phyloP scores from a whole-genome alignment of 2,888 invertebrate genomes.

The Microctonus brassicae region DNA sequence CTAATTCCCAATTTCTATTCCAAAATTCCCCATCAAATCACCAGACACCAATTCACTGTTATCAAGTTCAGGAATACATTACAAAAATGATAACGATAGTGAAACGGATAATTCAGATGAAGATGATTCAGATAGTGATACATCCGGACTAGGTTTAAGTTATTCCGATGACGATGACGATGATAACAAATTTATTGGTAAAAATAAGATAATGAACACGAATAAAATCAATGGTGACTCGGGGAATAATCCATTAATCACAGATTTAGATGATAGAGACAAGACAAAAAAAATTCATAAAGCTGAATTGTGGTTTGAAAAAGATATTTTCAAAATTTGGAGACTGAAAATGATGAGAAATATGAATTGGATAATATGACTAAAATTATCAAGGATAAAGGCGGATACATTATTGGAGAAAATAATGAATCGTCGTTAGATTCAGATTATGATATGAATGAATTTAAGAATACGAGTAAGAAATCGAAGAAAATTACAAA shows the following conservation, averaged over 20 bases:
- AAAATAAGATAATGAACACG: conserved; percentile 56
- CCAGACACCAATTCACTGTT: too few relatives aligned
- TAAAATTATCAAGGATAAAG: conserved; percentile 80
- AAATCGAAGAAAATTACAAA: conserved; percentile 42
- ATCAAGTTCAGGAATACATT: conserved; percentile 80
- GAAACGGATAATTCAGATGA: conserved; percentile 41
- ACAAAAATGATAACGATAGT: conserved; percentile 69
- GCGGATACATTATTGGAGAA: conserved; percentile 60
- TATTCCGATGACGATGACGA: conserved; percentile 75
- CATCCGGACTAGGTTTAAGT: conserved; percentile 71
- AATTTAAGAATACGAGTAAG: conserved; percentile 42
- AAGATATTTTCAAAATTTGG: conserved; percentile 85
- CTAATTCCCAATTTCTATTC: too few relatives aligned
- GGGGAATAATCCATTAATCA: conserved; percentile 76
- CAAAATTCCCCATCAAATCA: too few relatives aligned
- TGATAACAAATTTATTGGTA: conserved; percentile 55
- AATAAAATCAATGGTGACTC: conserved; percentile 40
- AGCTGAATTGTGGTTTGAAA: conserved; percentile 90
- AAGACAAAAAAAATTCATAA: conserved; percentile 82
- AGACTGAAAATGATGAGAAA: conserved; percentile 88
- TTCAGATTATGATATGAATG: conserved; percentile 71
- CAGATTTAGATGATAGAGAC: conserved; percentile 83
- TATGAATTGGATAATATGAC: conserved; percentile 86
- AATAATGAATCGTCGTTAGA: conserved; percentile 61
- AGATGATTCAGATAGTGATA: conserved; percentile 50